phyloP scores from a whole-genome alignment of 1,140 invertebrate genomes.

The Dendrolimus punctatus region DNA sequence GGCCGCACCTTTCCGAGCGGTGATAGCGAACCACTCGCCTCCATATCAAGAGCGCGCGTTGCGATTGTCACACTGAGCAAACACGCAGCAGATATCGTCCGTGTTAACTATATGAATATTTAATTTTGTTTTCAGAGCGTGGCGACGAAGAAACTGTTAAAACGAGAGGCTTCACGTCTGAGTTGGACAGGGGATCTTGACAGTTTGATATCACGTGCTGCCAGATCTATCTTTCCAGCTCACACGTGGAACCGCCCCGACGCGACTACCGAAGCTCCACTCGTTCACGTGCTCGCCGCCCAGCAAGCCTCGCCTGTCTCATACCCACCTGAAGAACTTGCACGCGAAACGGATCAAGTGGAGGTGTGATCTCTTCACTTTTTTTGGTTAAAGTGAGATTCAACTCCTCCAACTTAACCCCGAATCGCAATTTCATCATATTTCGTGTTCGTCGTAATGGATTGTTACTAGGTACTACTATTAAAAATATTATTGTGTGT shows the following conservation, averaged over 20 bases:
- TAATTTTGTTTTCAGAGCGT: conserved; percentile 29
- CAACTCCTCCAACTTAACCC: conserved; percentile 74
- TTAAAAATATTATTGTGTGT: neutral
- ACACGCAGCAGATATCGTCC: conserved; percentile 20
- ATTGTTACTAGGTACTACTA: neutral
- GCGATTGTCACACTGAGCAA: conserved; percentile 41
- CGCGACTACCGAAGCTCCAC: conserved; percentile 6
- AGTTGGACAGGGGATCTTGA: conserved; percentile 73
- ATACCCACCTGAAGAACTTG: conserved; percentile 6
- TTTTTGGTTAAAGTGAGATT: conserved; percentile 72
- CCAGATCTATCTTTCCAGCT: conserved; percentile 75
- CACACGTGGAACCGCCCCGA: conserved; percentile 50
- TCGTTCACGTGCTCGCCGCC: neutral
- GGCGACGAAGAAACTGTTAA: neutral
- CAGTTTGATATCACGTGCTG: conserved; percentile 59
- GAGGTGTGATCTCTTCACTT: conserved; percentile 75
- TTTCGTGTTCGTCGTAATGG: neutral
- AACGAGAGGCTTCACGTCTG: conserved; percentile 50
- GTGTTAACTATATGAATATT: conserved; percentile 17
- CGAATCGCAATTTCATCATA: conserved; percentile 35
- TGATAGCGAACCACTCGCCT: conserved; percentile 52
- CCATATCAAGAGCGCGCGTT: conserved; percentile 37
- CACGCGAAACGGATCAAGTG: conserved; percentile 68
- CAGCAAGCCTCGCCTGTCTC: neutral
- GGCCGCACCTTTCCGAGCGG: conserved; percentile 60